Evolutionary conservation across 1,140 invertebrate species (phyloP), one percentile per base, ranked within the genome.

Genomic region (Branchinecta lindahli): DNA sequence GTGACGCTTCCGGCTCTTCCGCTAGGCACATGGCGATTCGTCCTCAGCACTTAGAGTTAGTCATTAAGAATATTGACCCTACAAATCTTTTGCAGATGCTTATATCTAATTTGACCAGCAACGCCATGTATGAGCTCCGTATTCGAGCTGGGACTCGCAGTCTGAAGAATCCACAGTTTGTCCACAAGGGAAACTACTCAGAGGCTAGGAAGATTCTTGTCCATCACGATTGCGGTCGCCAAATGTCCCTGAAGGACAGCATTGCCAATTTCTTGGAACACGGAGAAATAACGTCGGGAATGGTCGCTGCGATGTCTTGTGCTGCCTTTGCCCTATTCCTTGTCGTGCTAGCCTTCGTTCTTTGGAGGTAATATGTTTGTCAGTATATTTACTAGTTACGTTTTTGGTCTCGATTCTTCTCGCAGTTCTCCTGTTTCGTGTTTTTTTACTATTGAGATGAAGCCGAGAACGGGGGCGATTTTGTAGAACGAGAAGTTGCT

Each of bases 41-140:
- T n/a, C n/a, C n/a, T n/a, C n/a, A n/a, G n/a, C n/a, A n/a, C n/a
- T n/a, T n/a, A n/a, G n/a, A n/a, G n/a, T n/a, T n/a, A n/a, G n/a
- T n/a, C n/a, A n/a, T n/a, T 33, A 33, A 33, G 33, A 3, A 1
- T 1, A 33, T 33, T 33, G 33, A 33, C 33, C 33, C 5, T 33
- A 3, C 33, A 33, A 33, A 33, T 5, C 33, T 18, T 70, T 70
- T 84, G 45, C 79, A 90, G 87, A 85, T 85, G 77, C 81, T 84
- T 52, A 82, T 90, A 72, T 83, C 83, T 69, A 91, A 91, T 77
- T 80, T 91, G 69, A 89, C 87, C 67, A 84, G 85, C 72, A 85
- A 89, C 77, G 84, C 83, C 0, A 80, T 86, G 76, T 91, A 91
- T 77, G 86, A 89, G 78, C 82, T 91, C 33, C 84, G 85, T 78